Evolutionary conservation across 2,888 invertebrate species (phyloP).

Genomic region (Omphaloscelis lunosa): DNA sequence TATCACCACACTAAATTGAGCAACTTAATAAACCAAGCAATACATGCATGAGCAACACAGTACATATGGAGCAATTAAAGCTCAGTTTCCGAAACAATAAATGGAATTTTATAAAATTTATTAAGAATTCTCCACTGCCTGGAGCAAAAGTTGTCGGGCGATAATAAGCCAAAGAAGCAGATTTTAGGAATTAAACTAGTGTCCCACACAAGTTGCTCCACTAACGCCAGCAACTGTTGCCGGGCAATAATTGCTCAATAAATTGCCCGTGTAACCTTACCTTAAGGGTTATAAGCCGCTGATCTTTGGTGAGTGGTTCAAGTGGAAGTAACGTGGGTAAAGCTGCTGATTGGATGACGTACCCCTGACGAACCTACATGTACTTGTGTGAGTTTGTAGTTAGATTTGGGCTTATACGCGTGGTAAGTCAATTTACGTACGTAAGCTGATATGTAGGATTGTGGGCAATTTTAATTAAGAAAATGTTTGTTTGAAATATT

Average conservation of each 20-base stretch:
- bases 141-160: neutral
- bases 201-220: neutral
- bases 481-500: neutral
- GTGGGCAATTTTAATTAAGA: neutral
- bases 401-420: neutral
- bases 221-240: neutral
- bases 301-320: constrained; percentile 49
- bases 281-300: constrained; percentile 16
- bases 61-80: neutral
- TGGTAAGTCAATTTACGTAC: constrained; percentile 20
- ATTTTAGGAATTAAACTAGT: neutral
- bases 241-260: neutral
- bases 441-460: constrained; percentile 6
- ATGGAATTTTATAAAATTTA: too few species aligned
- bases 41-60: neutral
- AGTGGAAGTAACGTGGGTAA: constrained; percentile 48
- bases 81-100: neutral
- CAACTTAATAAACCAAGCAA: neutral
- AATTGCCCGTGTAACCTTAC: neutral
- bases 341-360: constrained; percentile 44
- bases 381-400: neutral
- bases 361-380: constrained; percentile 7
- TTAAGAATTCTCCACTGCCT: neutral
- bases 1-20: neutral
- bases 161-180: neutral